Evolutionary conservation across 2,888 invertebrate species (phyloP), one percentile per base, ranked within the genome.

Genomic region (Eilema sororculum): DNA sequence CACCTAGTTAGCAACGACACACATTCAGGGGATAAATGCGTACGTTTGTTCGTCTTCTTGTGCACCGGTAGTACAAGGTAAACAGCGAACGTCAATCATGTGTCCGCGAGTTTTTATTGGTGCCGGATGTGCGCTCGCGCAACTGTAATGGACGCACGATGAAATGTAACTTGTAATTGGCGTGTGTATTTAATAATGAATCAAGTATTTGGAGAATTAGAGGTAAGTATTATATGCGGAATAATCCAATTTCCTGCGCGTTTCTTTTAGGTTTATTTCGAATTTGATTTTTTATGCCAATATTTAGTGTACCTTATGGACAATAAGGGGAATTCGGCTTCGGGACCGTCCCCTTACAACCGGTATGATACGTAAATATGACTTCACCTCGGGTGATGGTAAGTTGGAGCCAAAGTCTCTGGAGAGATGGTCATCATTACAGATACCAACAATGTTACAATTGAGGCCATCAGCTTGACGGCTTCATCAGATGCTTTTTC

Each of bases 41-140:
- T 28, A 57, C 62, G 33, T 62, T 62, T 10, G 61, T 67, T 60
- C 25, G 24, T 28, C 28, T 67, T 28, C 28, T 59, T 65, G 61
- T 61, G 56, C 60, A 73, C 76, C 77, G 82, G 79, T 73, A 74
- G 78, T 52, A 61, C 71, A 77, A 79, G 82, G 83, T 83, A 83
- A 84, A 83, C 84, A 84, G 76, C 41, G 33, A 62, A 73, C 71
- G 84, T 84, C 82, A 83, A 79, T 84, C 82, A 84, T 77, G 69
- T 82, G 82, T 80, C 80, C 69, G 73, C 59, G 57, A 72, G 75
- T 78, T 82, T 84, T 84, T 84, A 84, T 77, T 63, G 63, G 69
- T 67, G 74, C 74, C 84, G 82, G 82, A 83, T 84, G 79, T 77
- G 64, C 66, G 73, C 61, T 10, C 33, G 69, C 10, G 59, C 24